These are phyloP conservation scores for Zeus faber DNA, from an alignment of 2,113 vertebrate genomes.

Conservation along the genomic window DNA sequence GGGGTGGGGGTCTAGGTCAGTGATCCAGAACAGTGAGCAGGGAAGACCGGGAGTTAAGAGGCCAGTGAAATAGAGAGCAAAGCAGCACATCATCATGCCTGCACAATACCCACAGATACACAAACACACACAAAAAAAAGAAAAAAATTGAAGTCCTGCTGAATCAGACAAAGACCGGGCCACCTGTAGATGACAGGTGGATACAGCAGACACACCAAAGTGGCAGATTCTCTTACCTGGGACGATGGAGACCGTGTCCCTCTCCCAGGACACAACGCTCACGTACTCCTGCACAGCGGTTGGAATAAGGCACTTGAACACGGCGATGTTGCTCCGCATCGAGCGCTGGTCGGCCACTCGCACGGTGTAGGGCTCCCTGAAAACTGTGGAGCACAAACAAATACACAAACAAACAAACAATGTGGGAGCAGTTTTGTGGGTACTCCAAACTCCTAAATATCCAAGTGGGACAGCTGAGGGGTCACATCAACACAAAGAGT, in stretches of 20 bases:
- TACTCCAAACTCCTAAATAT: too few species aligned
- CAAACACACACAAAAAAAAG: constrained; percentile 10
- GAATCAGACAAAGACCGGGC: too few species aligned
- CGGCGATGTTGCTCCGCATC: constrained; percentile 97
- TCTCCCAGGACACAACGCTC: constrained; percentile 98
- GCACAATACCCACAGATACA: constrained; percentile 20
- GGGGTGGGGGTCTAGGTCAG: neutral
- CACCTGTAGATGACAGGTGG: too few species aligned
- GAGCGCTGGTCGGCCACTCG: constrained; percentile 98
- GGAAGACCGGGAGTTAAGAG: too few species aligned
- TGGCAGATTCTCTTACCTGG: constrained; percentile 84
- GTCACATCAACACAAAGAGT: too few species aligned
- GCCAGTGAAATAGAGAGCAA: neutral
- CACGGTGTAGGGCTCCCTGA: constrained; percentile 99
- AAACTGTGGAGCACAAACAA: constrained; percentile 70
- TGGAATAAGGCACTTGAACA: constrained; percentile 99
- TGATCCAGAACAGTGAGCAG: too few species aligned
- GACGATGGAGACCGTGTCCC: constrained; percentile 95
- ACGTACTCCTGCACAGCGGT: constrained; percentile 97
- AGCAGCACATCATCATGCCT: constrained; percentile 25
- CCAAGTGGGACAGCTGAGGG: too few species aligned
- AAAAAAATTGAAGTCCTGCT: neutral
- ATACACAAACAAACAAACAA: constrained; percentile 8
- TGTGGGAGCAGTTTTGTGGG: too few species aligned
- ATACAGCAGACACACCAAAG: neutral